A percentile compares a stretch with the other conserved stretches of the same genome.
These are phyloP conservation scores for Clarias gariepinus DNA, from an alignment of 2,113 vertebrate species.

Conservation along the genomic window DNA sequence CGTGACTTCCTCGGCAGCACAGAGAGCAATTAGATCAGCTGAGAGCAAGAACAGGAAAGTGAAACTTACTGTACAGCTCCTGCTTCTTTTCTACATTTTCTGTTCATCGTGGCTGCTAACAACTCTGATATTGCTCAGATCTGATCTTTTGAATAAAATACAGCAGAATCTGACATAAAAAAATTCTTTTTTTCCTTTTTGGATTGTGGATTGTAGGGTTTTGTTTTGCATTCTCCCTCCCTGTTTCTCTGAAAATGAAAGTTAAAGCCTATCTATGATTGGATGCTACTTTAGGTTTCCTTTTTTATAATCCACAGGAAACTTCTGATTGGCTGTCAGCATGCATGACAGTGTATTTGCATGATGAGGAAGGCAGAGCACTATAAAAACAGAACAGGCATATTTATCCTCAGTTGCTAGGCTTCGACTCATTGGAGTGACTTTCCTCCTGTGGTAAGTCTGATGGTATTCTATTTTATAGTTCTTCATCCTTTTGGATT, in stretches of 20 bases:
- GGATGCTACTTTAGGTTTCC: constrained; percentile 62
- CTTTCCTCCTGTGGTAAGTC: constrained; percentile 16
- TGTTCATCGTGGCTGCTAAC: not conserved
- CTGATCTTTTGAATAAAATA: not conserved
- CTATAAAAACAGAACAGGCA: not conserved
- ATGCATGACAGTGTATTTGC: not conserved
- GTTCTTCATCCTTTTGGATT: not conserved
- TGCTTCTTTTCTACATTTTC: not conserved
- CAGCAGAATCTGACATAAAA: not conserved
- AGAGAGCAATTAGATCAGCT: constrained; percentile 35
- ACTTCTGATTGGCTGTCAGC: not conserved
- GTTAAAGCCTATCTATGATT: not conserved
- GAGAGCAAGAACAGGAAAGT: constrained; percentile 54
- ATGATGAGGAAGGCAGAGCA: not conserved
- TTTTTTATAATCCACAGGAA: constrained; percentile 36
- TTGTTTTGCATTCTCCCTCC: not conserved
- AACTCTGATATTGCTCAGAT: not conserved
- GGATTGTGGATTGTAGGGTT: not conserved
- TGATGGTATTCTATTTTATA: not conserved
- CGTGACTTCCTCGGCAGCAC: constrained; percentile 41
- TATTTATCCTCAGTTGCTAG: not conserved
- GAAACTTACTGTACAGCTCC: constrained; percentile 60
- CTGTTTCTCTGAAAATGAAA: constrained; percentile 55
- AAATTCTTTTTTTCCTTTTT: not conserved
- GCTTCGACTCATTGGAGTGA: not conserved